phyloP scores from a whole-genome alignment of 2,113 vertebrate species.

The Atractosteus spatula region DNA sequence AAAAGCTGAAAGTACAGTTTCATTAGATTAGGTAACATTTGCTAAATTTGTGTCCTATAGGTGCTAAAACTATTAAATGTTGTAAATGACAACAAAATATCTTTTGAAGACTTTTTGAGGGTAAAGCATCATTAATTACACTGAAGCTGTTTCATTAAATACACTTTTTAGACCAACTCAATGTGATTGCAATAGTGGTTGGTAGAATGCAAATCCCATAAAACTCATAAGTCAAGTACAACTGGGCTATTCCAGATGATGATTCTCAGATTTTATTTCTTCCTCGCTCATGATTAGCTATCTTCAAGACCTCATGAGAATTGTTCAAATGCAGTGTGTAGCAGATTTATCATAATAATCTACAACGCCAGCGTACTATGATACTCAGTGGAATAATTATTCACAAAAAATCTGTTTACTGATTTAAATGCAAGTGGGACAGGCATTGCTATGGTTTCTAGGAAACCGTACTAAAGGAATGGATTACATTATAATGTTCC shows the following conservation, averaged over 20 bases:
- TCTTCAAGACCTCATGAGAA: background rate
- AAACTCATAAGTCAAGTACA: background rate
- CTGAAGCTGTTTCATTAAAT: too few relatives aligned
- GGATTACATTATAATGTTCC: background rate
- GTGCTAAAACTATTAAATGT: too few relatives aligned
- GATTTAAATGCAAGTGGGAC: conserved; percentile 2
- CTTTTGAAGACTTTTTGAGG: too few relatives aligned
- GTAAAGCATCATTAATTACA: too few relatives aligned
- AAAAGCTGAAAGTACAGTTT: too few relatives aligned
- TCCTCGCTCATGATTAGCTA: background rate
- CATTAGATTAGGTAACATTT: too few relatives aligned
- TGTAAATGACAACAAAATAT: too few relatives aligned
- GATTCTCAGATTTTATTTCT: background rate
- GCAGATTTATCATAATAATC: background rate
- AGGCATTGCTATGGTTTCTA: background rate
- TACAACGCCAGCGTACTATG: background rate
- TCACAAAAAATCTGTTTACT: background rate
- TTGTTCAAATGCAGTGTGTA: background rate
- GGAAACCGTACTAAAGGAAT: background rate
- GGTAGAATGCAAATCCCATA: too few relatives aligned
- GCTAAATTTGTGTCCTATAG: too few relatives aligned
- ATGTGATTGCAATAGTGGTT: too few relatives aligned
- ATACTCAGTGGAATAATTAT: background rate
- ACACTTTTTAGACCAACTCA: too few relatives aligned
- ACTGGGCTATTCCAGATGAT: background rate